Evolutionary conservation across 2,888 invertebrate genomes (phyloP), one percentile per base, ranked within the genome.

Genomic region (Cryptosula pallasiana): DNA sequence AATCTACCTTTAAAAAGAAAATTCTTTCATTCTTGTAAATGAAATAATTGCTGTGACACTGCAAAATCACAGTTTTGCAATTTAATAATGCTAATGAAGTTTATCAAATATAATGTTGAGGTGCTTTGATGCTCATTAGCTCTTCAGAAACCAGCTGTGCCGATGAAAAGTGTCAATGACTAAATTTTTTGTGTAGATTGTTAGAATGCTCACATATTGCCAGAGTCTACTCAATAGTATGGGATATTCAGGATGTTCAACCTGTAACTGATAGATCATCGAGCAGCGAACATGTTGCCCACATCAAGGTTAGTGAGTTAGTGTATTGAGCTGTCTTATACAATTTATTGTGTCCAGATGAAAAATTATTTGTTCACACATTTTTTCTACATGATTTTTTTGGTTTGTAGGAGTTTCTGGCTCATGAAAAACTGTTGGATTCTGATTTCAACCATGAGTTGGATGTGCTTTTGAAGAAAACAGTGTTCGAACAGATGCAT

Each of bases 151-250:
- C n/a, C n/a, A n/a, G n/a, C n/a, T n/a, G n/a, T n/a, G n/a, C n/a
- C n/a, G n/a, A n/a, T n/a, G n/a, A n/a, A n/a, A n/a, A n/a, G n/a
- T n/a, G n/a, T n/a, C n/a, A n/a, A n/a, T n/a, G n/a, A n/a, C n/a
- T n/a, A n/a, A n/a, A n/a, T n/a, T 45, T 45, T 20, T 45, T 45
- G 20, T 45, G 45, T 20, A 45, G 45, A 20, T 45, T 5, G 45
- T 45, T 45, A 20, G 63, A 63, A 5, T 63, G 63, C 32, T 29
- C 32, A 63, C 16, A 34, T 5, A 27, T 63, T 34, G 27, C 27
- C 13, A 63, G 27, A 32, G 13, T 63, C 3, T 63, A 63, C 27
- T 63, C 63, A 3, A 63, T 63, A 32, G 63, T 63, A 1, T 63
- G 63, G 63, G 63, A 63, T 32, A 13, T 63, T 9, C 16, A 63